Percentiles rank a stretch among this genome's conserved stretches.
Evolutionary conservation across 2,797 vertebrate genomes (phyloP).

Genomic region (Ceryle rudis): DNA sequence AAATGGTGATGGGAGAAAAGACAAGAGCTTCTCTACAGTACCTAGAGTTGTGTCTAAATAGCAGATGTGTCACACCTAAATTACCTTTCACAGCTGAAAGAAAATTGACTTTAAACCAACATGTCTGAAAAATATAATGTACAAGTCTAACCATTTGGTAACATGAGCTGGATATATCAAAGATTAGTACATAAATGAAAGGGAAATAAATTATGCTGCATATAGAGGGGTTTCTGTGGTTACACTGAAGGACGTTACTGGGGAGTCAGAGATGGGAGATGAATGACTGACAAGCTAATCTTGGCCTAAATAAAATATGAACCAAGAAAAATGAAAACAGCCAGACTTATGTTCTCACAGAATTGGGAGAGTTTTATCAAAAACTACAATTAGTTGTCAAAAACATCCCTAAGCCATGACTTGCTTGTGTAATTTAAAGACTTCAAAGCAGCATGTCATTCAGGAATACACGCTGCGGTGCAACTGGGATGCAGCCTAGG

Average conservation of each 20-base stretch:
- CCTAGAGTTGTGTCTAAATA: background rate
- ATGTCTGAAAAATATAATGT: background rate
- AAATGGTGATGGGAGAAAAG: background rate
- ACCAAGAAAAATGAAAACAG: conserved; percentile 14
- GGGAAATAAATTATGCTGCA: background rate
- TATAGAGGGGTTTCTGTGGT: background rate
- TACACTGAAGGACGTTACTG: background rate
- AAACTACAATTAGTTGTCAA: conserved; percentile 40
- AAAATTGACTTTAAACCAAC: background rate
- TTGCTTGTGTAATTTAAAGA: conserved; percentile 35
- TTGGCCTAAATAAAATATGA: conserved; percentile 52
- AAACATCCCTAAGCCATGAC: conserved; percentile 4
- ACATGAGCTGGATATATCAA: background rate
- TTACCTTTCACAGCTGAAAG: background rate
- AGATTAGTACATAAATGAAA: background rate
- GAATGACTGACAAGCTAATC: conserved; percentile 21
- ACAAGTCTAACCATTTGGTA: background rate
- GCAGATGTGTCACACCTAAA: background rate
- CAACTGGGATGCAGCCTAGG: conserved; percentile 25
- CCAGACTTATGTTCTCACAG: background rate
- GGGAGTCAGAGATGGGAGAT: background rate
- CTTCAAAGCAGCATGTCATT: conserved; percentile 19
- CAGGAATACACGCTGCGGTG: background rate
- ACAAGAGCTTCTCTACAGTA: background rate
- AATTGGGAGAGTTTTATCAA: conserved; percentile 28